Base-by-base conservation (phyloP, 2,888 invertebrate genomes). In the Leptopterna dolabrata region DNA sequence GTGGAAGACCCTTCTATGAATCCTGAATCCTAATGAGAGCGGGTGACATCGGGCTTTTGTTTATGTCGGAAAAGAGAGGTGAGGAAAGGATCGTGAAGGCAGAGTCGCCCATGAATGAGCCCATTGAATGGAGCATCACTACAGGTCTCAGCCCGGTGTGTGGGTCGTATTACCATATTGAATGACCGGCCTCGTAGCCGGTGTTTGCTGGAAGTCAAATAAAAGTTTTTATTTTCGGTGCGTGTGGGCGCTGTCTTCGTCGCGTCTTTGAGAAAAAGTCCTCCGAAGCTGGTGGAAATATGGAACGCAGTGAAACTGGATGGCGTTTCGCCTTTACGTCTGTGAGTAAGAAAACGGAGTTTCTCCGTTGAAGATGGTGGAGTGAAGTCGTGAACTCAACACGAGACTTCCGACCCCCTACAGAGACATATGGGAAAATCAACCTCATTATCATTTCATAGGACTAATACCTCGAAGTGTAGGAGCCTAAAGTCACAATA, bases 161-260 rank as follows among this genome's bases (percentile, higher is more conserved):
- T 71, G 85, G 85, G 85, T 85, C 76, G 85, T 73, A 85, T 85
- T 85, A 85, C 85, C 85, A 85, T 85, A 85, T 85, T 85, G 85
- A 85, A 85, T 85, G 85, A 85, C 85, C 36, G 24, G 55, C 45
- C 13, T 83, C 71, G 83, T 24, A 73, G 85, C 76, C 85, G 51
- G 81, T 83, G 73, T 45, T 24, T 41, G 73, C 19, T 85, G 47
- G 85, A 73, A 71, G 85, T 55, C 83, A 81, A 81, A 81, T 81
- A 83, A 83, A 83, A 83, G 70, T 83, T 83, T 45, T 83, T 83
- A 83, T 83, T 83, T 83, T 83, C 55, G 55, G 51, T 45, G 27
- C 81, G 81, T 81, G 81, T 81, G 81, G 81, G 81, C 55, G 81
- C 43, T 55, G 55, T 13, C 51, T 45, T n/a, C 9, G 24, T n/a